phyloP scores from a whole-genome alignment of 2,113 vertebrate species.

The Toxotes jaculatrix region DNA sequence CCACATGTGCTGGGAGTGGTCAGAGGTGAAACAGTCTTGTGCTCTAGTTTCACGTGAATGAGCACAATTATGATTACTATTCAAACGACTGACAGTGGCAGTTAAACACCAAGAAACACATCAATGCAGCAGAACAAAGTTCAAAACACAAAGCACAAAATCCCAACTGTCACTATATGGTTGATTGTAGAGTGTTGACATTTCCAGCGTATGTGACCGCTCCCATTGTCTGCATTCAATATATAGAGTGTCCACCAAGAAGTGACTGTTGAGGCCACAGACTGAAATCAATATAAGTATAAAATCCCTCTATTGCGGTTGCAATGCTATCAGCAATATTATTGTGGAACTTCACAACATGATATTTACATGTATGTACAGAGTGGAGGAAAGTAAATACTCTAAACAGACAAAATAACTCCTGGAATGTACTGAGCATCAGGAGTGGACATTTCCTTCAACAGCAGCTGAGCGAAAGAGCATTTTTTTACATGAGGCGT shows the following conservation, averaged over 20 bases:
- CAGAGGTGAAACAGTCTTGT: too few species aligned
- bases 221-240: conserved; percentile 16
- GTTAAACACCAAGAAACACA: too few species aligned
- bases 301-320: background rate
- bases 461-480: conserved; percentile 19
- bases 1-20: background rate
- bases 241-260: background rate
- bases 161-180: background rate
- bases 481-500: conserved; percentile 13
- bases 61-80: too few species aligned
- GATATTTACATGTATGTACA: background rate
- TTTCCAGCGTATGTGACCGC: background rate
- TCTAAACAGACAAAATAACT: background rate
- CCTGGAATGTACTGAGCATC: background rate
- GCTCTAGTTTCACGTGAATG: too few species aligned
- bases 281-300: background rate
- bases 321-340: conserved; percentile 2
- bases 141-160: background rate
- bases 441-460: background rate
- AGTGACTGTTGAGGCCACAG: background rate
- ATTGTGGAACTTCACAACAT: conserved; percentile 1
- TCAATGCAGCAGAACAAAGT: too few species aligned
- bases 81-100: too few species aligned
- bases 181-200: conserved; percentile 13
- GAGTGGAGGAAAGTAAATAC: background rate